Evolutionary conservation across 2,888 invertebrate genomes (phyloP).

Genomic region (Drosophila anceps): DNA sequence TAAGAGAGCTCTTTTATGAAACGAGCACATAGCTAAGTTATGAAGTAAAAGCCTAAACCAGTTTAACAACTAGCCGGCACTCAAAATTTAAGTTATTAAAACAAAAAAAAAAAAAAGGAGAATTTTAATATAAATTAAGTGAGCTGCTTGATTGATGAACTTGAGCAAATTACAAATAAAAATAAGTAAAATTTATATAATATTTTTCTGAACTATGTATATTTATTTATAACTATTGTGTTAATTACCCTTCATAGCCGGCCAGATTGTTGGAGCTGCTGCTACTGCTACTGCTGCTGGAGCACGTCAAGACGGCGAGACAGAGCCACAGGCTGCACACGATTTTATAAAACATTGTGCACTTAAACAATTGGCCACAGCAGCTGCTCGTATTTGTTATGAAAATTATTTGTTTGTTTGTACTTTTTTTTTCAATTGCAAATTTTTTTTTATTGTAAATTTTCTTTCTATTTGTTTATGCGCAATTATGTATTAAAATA

Average conservation of each 20-base stretch:
- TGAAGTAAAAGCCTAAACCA: conserved; percentile 44
- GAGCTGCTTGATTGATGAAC: conserved; percentile 54
- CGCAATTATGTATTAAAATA: conserved; percentile 71
- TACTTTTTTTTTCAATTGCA: neutral
- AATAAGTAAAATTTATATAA: neutral
- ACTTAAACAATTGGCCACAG: conserved; percentile 34
- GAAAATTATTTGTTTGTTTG: conserved; percentile 12
- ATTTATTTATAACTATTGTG: conserved; percentile 35
- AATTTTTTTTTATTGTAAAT: neutral
- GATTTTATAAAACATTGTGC: conserved; percentile 67
- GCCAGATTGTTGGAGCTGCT: conserved; percentile 71
- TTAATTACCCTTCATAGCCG: conserved; percentile 82
- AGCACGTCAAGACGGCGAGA: conserved; percentile 53
- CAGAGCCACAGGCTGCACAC: conserved; percentile 64
- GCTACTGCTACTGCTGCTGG: conserved; percentile 25
- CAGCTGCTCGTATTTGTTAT: conserved; percentile 30
- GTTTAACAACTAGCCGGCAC: conserved; percentile 42
- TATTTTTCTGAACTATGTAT: conserved; percentile 15
- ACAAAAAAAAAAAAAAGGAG: neutral
- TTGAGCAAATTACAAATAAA: conserved; percentile 12
- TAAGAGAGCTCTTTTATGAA: neutral
- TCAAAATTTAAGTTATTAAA: conserved; percentile 20
- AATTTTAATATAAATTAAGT: conserved; percentile 45
- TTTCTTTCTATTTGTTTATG: conserved; percentile 14
- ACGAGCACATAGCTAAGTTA: neutral